These are phyloP conservation scores for Cricetomys ansorgei DNA, from an alignment of 2,113 vertebrate genomes.

Conservation along the genomic window DNA sequence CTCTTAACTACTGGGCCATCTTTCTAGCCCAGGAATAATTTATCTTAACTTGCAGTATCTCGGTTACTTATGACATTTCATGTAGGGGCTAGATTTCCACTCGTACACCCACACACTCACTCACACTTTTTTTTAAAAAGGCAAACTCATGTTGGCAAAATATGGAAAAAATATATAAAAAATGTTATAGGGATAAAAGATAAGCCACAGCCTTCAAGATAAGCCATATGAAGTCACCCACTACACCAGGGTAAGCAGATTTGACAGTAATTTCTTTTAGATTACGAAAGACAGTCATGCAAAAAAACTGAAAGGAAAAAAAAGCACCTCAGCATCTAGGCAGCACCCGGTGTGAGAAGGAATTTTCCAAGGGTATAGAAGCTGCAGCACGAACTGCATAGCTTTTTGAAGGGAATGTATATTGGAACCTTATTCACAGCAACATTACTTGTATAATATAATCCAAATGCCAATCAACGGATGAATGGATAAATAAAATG, in stretches of 20 bases:
- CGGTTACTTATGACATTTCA: neutral
- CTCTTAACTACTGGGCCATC: neutral
- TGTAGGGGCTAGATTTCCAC: neutral
- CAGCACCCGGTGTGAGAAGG: neutral
- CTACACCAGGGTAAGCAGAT: neutral
- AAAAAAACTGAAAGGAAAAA: neutral
- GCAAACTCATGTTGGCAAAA: slow-evolving; percentile 15
- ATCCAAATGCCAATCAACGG: neutral
- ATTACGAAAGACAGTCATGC: neutral
- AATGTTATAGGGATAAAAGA: neutral
- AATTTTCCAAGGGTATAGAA: neutral
- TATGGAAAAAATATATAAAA: neutral
- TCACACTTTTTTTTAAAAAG: neutral
- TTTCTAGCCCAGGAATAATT: neutral
- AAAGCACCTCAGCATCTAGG: neutral
- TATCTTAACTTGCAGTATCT: slow-evolving; percentile 6
- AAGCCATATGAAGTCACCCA: neutral
- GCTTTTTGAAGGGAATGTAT: neutral
- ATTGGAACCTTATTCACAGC: neutral
- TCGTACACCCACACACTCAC: too few relatives aligned
- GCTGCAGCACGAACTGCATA: neutral
- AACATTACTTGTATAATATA: slow-evolving; percentile 1
- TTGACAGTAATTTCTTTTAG: slow-evolving; percentile 9
- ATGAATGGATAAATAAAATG: neutral
- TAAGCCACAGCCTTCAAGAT: neutral